phyloP scores from a whole-genome alignment of 2,797 vertebrate genomes.

The Phylloscopus collybita region DNA sequence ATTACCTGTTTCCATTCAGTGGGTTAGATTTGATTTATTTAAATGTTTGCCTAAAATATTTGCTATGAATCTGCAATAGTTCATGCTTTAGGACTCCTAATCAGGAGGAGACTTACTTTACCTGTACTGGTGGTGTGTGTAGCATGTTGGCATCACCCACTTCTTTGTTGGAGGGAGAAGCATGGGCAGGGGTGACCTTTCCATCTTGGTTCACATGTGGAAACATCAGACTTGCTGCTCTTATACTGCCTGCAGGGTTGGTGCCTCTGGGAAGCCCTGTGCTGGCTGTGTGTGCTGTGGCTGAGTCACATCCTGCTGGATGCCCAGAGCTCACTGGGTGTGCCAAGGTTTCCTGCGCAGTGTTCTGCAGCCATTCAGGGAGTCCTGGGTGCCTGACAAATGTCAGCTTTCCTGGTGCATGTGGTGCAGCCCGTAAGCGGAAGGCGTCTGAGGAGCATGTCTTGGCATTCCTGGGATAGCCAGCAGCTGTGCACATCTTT shows the following conservation, averaged over 20 bases:
- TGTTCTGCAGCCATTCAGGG: accelerated
- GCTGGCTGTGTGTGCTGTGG: background rate
- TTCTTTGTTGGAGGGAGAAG: background rate
- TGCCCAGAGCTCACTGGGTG: background rate
- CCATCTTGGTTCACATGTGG: accelerated
- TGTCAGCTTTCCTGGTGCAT: background rate
- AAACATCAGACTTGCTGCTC: background rate
- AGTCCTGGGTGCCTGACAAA: accelerated
- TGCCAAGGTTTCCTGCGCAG: accelerated
- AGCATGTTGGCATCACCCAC: background rate
- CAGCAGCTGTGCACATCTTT: accelerated
- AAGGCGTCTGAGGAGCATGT: background rate
- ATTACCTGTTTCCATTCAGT: accelerated
- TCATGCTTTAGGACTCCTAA: background rate
- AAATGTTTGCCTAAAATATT: background rate
- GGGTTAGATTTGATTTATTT: background rate
- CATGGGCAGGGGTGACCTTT: background rate
- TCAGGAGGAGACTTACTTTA: background rate
- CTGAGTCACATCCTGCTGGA: accelerated
- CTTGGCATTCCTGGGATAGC: accelerated
- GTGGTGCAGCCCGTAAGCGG: background rate
- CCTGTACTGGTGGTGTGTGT: background rate
- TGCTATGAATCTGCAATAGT: background rate
- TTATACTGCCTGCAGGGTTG: background rate
- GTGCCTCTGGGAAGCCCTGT: background rate